Evolutionary conservation across 2,888 invertebrate genomes (phyloP), one percentile per base, ranked within the genome.

Genomic region (Oxyteleia sp.): DNA sequence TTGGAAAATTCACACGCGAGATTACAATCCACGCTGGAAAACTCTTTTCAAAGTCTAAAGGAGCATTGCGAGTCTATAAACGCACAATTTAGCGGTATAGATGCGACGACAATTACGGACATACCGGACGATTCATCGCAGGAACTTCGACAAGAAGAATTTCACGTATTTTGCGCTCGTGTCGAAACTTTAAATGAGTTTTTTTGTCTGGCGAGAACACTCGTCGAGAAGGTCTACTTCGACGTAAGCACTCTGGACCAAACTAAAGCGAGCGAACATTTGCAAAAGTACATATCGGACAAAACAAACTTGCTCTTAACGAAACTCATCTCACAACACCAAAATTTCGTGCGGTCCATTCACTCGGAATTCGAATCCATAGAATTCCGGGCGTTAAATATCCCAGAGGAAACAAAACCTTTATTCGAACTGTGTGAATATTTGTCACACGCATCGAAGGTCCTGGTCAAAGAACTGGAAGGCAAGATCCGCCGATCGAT

Each of bases 381-480:
- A 5, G 91, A 93, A 84, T 90, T 92, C 16, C 88, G 92, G 63
- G 94, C 94, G 1, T 87, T 94, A 26, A 91, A 93, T 49, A 91
- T 94, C 4, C 95, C 95, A 1, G 93, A 93, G 35, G 94, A 94
- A 18, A 94, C 95, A 2, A 94, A 94, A 71, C 94, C 94, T 11
- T 89, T 95, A 15, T 94, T 95, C 88, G 94, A 94, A 8, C 92
- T 95, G 88, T 93, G 94, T 18, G 94, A 94, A 47, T 95, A 94
- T 84, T 94, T 95, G 61, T 94, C 94, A 43, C 89, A 93, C 15
- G 94, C 94, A 10, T 93, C 94, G 4, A 94, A 93, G 20, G 87
- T 91, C 11, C 92, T 94, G 16, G 92, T 95, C 86, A 91, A 93
- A 7, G 90, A 92, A 61, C 89, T 95, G 41, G 94, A 94, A 69